Evolutionary conservation across 2,888 invertebrate species (phyloP).

Genomic region (Scotopteryx bipunctaria): DNA sequence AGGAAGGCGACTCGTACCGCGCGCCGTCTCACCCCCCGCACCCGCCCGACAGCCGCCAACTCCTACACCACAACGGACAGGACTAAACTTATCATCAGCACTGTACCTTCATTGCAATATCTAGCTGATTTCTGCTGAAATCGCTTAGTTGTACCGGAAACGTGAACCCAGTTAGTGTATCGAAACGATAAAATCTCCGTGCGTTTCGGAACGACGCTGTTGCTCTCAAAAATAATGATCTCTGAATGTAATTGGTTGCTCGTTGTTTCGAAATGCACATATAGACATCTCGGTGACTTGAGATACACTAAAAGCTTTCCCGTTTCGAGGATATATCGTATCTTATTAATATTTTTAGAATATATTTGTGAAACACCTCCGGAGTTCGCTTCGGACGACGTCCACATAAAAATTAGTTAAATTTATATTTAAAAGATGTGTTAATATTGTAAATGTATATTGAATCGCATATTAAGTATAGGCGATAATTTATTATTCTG

Average conservation of each 20-base stretch:
- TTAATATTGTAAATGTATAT: constrained; percentile 82
- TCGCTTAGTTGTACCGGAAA: constrained; percentile 43
- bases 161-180: constrained; percentile 59
- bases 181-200: constrained; percentile 30
- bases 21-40: constrained; percentile 82
- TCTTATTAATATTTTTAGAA: constrained; percentile 49
- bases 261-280: constrained; percentile 23
- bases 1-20: constrained; percentile 78
- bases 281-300: constrained; percentile 36
- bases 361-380: constrained; percentile 53
- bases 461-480: constrained; percentile 72
- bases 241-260: constrained; percentile 34
- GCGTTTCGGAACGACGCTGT: constrained; percentile 27
- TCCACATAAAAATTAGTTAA: constrained; percentile 74
- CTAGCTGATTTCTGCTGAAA: constrained; percentile 24
- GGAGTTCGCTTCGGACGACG: constrained; percentile 57
- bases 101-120: constrained; percentile 41
- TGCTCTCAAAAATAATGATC: constrained; percentile 39
- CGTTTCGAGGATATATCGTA: constrained; percentile 48
- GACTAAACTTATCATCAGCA: constrained; percentile 80
- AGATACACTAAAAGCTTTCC: constrained; percentile 58
- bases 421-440: constrained; percentile 80
- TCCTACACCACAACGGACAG: constrained; percentile 91
- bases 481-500: constrained; percentile 78
- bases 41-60: constrained; percentile 85